Percentiles rank a stretch among this genome's conserved stretches.
phyloP scores from a whole-genome alignment of 92 coral and sea anemone species.

The Umimayanthus kanabou region DNA sequence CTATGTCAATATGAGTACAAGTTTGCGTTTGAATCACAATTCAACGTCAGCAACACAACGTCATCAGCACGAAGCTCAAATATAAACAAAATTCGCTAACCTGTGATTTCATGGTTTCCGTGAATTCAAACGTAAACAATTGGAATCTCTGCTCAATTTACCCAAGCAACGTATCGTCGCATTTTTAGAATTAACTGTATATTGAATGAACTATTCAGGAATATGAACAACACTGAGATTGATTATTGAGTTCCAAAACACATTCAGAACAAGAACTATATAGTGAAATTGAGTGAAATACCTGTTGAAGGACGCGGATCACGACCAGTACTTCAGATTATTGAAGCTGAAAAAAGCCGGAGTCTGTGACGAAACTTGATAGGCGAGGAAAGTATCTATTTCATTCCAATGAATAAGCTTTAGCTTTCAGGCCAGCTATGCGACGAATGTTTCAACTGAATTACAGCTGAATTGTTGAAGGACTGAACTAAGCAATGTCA shows the following conservation, averaged over 20 bases:
- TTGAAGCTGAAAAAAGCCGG: not conserved
- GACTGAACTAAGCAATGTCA: not conserved
- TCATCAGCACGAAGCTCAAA: not conserved
- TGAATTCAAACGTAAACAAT: not conserved
- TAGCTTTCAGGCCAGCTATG: slow-evolving; percentile 13
- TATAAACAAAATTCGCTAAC: slow-evolving; percentile 6
- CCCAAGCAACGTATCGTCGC: not conserved
- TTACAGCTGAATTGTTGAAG: not conserved
- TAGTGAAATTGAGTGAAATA: too few species aligned
- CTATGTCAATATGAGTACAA: not conserved
- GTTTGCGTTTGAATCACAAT: not conserved
- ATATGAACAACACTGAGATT: not conserved
- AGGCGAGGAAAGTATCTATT: slow-evolving; percentile 17
- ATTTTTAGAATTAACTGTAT: not conserved
- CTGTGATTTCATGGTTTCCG: slow-evolving; percentile 37
- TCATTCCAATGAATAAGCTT: slow-evolving; percentile 16
- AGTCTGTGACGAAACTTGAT: slow-evolving; percentile 28
- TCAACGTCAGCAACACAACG: slow-evolving; percentile 6
- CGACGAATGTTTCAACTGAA: not conserved
- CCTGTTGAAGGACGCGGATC: slow-evolving; percentile 21
- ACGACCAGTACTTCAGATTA: slow-evolving; percentile 1
- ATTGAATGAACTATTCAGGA: not conserved
- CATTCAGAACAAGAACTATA: not conserved
- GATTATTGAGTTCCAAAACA: not conserved
- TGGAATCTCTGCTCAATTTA: not conserved